Base-by-base conservation (phyloP, 2,797 vertebrate species). In the Enteromius viviparus region DNA sequence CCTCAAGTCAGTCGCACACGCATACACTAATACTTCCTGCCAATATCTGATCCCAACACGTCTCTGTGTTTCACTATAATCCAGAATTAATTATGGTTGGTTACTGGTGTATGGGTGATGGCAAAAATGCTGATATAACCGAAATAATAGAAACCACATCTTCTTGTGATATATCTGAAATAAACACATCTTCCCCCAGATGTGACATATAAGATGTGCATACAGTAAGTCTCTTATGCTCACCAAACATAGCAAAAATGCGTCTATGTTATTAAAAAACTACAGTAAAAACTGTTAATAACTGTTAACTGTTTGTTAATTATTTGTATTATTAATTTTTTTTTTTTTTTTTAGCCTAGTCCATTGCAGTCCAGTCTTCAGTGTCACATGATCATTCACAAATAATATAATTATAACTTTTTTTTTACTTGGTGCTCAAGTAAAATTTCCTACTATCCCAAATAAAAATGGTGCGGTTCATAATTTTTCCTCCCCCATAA, bases 1-100 rank as follows among this genome's bases (percentile, higher is more conserved):
- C 76, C 26, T 62, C 55, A 47, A 78, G 76, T 78, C 58, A 78
- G 21, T 34, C 78, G 15, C 76, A 47, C 62, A 77, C 4, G 17
- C 82, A 71, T 23, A 21, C 81, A 64, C 72, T 78, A 37, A 78
- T 32, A 21, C 40, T 45, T 62, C 70, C 79, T 76, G 77, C 47
- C 42, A 37, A 55, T 55, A 68, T 51, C 6, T 40, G 26, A 78
- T 26, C 21, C 47, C 29, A 68, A 51, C 29, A 79, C 14, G 0
- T 49, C 32, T 51, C 77, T 66, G 7, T 49, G 12, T 2, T 66
- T 64, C 60, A 78, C 26, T 49, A 49, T 32, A 65, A 47, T 64
- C 40, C 23, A 78, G 42, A 49, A 65, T 32, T 65, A 11, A 78
- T 78, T 32, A 49, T 78, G 29, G 40, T 32, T 65, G 40, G 40